phyloP scores from a whole-genome alignment of 2,113 vertebrate species.

The Centropristis striata region DNA sequence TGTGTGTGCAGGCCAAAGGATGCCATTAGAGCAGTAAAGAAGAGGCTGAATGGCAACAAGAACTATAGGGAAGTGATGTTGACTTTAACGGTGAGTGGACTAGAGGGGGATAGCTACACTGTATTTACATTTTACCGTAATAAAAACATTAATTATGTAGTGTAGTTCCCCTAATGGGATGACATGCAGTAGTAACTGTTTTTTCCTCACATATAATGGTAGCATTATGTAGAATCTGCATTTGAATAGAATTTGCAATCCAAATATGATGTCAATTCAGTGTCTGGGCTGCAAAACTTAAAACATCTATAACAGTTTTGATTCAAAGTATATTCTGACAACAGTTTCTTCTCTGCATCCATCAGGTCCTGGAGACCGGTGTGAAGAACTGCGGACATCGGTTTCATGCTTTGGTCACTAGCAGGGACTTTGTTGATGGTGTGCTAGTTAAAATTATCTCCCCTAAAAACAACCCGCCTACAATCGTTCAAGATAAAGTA shows the following conservation, averaged over 20 bases:
- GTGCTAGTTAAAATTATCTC: constrained; percentile 98
- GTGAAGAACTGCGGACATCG: constrained; percentile 99
- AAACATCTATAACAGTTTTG: not conserved
- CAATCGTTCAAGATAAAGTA: constrained; percentile 98
- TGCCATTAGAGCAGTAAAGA: constrained; percentile 96
- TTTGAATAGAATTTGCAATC: not conserved
- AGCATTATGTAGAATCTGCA: not conserved
- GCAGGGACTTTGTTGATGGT: constrained; percentile 96
- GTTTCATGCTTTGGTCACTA: constrained; percentile 95
- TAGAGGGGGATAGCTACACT: too few relatives aligned
- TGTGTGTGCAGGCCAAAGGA: constrained; percentile 92
- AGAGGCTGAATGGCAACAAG: constrained; percentile 95
- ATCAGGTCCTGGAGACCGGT: constrained; percentile 96
- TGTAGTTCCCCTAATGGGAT: not conserved
- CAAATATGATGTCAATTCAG: not conserved
- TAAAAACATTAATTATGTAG: not conserved
- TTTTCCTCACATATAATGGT: not conserved
- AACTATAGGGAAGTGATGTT: constrained; percentile 99
- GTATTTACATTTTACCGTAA: not conserved
- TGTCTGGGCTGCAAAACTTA: not conserved
- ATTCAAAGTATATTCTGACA: not conserved
- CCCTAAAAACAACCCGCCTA: constrained; percentile 97
- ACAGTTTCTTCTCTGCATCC: not conserved
- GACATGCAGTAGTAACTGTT: too few relatives aligned
- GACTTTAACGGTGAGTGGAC: constrained; percentile 92